Evolutionary conservation across 2,797 vertebrate species (phyloP), one percentile per base, ranked within the genome.

Genomic region (Phalloptychus januarius): DNA sequence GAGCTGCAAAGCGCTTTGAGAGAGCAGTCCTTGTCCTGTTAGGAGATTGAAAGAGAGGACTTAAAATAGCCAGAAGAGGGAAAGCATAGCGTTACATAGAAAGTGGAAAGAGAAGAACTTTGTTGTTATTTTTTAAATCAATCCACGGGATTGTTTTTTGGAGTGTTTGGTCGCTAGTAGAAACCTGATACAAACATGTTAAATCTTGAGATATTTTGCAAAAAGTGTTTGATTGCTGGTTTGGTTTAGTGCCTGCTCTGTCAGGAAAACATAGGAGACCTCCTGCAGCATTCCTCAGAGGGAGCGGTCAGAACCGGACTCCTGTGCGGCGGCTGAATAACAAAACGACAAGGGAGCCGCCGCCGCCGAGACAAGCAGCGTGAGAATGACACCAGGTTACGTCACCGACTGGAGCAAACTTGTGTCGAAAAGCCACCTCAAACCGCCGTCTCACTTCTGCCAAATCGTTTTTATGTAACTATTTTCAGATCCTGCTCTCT

Each of bases 1-100:
- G 92, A 99, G 97, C 95, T 99, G 98, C 92, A 99, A 95, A 83
- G 97, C 95, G 87, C 97, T 99, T 95, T 99, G 98, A 90, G 98
- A 99, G 82, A 99, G 96, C 87, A 99, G 96, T 91, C 96, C 97
- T 95, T 98, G 97, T 92, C 98, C 98, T 99, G 94, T 48, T 58
- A 89, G 36, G 25, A 74, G 28, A 58, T 61, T 6, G 54, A 76
- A 20, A 72, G 44, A 5, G 20, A n/a, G 72, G 28, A 46, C 20
- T 71, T 52, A 65, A 72, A 1, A 28, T 25, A 48, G 33, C 6
- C 3, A n/a, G 67, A 58, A 54, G 71, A 75, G 25, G 11, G 13
- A 1, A 61, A 72, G 6, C 25, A 25, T 0, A 13, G 18, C 12
- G 63, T 73, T 33, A 12, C 16, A 5, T 6, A 76, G 28, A 72